Conservation (phyloP, 2,797 vertebrate species). For the Acrocephalus scirpaceus region DNA sequence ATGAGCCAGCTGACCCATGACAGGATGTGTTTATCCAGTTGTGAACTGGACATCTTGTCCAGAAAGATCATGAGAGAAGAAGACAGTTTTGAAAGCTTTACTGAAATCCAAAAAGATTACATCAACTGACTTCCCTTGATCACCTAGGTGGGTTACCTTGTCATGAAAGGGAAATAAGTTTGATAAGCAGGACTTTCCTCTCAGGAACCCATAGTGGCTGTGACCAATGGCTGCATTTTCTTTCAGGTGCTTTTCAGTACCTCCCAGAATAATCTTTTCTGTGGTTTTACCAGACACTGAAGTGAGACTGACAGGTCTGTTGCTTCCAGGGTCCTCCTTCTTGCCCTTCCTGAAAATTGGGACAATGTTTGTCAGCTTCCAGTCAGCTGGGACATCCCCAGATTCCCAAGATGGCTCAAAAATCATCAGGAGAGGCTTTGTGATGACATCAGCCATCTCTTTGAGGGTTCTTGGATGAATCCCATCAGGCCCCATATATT, state of each 20-base stretch:
- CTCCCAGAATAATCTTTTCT: background rate
- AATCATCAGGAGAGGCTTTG: background rate
- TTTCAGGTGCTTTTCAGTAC: background rate
- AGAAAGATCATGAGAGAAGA: background rate
- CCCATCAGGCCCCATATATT: no score
- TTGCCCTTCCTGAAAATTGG: background rate
- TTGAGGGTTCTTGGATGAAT: background rate
- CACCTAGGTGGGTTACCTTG: background rate
- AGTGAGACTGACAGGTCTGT: background rate
- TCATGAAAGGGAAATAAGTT: background rate
- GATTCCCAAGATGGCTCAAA: background rate
- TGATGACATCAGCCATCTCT: background rate
- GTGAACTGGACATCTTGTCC: background rate
- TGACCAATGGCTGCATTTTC: background rate
- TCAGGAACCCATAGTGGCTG: background rate
- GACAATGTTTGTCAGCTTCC: background rate
- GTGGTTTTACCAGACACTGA: background rate
- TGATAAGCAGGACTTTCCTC: background rate
- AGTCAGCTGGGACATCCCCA: rapidly evolving
- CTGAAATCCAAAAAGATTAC: background rate
- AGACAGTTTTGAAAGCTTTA: background rate
- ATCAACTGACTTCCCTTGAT: background rate
- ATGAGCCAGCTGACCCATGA: background rate
- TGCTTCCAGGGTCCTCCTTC: rapidly evolving
- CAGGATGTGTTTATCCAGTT: background rate